Percentiles rank a stretch among this genome's conserved stretches.
Conservation (phyloP, 2,888 invertebrate genomes). For the Acronicta alni region DNA sequence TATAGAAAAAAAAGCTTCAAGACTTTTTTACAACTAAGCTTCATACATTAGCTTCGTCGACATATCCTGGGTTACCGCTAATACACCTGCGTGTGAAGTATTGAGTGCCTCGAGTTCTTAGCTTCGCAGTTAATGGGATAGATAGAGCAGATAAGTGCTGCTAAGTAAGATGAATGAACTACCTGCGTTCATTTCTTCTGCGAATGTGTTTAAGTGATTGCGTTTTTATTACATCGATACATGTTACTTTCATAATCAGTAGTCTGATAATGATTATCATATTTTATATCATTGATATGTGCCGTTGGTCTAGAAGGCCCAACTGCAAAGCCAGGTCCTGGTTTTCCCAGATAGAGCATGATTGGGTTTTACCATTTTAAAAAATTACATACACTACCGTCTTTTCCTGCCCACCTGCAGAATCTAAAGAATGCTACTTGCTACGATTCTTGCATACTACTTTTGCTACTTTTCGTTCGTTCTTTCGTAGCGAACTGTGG, state of each 20-base stretch:
- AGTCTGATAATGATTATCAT: neutral
- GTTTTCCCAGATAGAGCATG: no score
- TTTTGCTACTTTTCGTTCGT: no score
- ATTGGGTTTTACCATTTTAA: no score
- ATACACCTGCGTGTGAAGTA: constrained; percentile 6
- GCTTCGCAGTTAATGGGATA: constrained; percentile 8
- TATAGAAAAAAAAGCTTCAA: neutral
- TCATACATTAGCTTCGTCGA: neutral
- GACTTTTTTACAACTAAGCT: neutral
- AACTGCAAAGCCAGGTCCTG: no score
- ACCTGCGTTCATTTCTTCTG: no score
- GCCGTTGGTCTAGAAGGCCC: no score
- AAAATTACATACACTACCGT: no score
- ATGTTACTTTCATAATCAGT: neutral
- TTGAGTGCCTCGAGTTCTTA: constrained; percentile 2
- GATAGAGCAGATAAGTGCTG: constrained; percentile 18
- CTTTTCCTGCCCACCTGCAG: no score
- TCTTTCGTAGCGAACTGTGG: no score
- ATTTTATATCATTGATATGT: no score
- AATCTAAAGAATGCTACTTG: no score
- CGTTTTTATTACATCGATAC: constrained; percentile 1
- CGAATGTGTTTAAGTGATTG: constrained; percentile 2
- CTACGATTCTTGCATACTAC: no score
- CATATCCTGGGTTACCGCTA: constrained; percentile 1
- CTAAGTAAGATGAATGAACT: constrained; percentile 14